Evolutionary conservation across 2,888 invertebrate genomes (phyloP), one percentile per base, ranked within the genome.

Genomic region (Drosophila neutralis): DNA sequence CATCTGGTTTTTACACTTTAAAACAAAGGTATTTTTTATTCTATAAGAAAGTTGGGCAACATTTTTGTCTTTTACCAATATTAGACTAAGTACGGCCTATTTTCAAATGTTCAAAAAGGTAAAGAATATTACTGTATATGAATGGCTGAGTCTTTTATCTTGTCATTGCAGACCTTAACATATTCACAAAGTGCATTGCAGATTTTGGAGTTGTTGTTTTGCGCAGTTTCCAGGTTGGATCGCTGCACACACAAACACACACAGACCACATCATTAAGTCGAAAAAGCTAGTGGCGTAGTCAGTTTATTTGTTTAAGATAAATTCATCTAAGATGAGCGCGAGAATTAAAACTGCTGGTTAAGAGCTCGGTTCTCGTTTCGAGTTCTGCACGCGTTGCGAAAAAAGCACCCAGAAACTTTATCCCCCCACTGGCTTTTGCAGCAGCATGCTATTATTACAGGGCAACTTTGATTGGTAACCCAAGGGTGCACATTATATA

Each of bases 311-410:
- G 85, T 54, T 78, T 72, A 84, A 87, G 76, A 80, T 84, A 24
- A 42, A 57, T 80, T 80, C 73, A 69, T 67, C 75, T 68, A 58
- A 80, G 78, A 78, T 74, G 77, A 69, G 71, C 83, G 77, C 81
- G 68, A 78, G 65, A 79, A 86, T 86, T 82, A 89, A 89, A 84
- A 80, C 73, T 77, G 85, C 75, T 78, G 88, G 90, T 76, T 82
- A 78, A 82, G 74, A 66, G 62, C 54, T 73, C 49, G 54, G 31
- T 27, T 27, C 21, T 35, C 36, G 27, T 18, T 27, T 36, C 51
- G 33, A 52, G 45, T 58, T 71, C 33, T 68, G 74, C 63, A 74
- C 57, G 60, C 60, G 36, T 69, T 74, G 74, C 74, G 40, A 64
- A 61, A 71, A 64, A 71, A 49, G 51, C 54, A 53, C 10, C 66